A percentile compares a stretch with the other conserved stretches of the same genome.
Evolutionary conservation across 2,113 vertebrate genomes (phyloP).

Genomic region (Cavia porcellus): DNA sequence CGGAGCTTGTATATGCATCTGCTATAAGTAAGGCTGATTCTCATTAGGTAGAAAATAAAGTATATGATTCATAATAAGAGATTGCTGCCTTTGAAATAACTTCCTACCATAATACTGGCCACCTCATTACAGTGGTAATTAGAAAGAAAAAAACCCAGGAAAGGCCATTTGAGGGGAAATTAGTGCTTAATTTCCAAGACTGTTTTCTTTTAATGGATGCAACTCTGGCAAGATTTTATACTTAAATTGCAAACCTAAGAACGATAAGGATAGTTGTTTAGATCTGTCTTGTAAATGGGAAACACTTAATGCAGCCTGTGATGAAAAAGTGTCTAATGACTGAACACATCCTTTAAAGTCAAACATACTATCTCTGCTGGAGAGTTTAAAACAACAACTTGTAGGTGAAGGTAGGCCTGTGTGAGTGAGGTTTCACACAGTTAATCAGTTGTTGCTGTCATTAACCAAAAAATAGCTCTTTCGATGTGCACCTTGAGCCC

Average conservation of each 20-base stretch:
- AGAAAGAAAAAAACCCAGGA: constrained; percentile 64
- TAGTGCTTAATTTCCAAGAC: constrained; percentile 81
- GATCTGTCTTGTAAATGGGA: constrained; percentile 75
- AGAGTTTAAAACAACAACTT: not conserved
- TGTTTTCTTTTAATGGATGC: constrained; percentile 78
- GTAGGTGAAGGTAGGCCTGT: not conserved
- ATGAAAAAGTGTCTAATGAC: constrained; percentile 53
- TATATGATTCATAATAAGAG: constrained; percentile 52
- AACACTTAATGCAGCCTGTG: constrained; percentile 43
- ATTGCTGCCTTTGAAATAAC: constrained; percentile 74
- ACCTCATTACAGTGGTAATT: constrained; percentile 81
- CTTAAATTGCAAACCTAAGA: constrained; percentile 70
- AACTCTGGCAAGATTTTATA: constrained; percentile 76
- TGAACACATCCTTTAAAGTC: not conserved
- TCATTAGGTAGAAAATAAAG: constrained; percentile 73
- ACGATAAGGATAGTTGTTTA: constrained; percentile 57
- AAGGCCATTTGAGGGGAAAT: constrained; percentile 75
- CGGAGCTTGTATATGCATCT: constrained; percentile 58
- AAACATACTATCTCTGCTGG: not conserved
- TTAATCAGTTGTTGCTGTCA: not conserved
- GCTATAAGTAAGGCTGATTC: constrained; percentile 46
- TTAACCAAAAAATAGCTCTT: not conserved
- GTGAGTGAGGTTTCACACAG: not conserved
- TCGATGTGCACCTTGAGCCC: not conserved
- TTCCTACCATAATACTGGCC: constrained; percentile 71